Base-by-base conservation (phyloP, 2,113 vertebrate species). In the Orthochromis indermauri region DNA sequence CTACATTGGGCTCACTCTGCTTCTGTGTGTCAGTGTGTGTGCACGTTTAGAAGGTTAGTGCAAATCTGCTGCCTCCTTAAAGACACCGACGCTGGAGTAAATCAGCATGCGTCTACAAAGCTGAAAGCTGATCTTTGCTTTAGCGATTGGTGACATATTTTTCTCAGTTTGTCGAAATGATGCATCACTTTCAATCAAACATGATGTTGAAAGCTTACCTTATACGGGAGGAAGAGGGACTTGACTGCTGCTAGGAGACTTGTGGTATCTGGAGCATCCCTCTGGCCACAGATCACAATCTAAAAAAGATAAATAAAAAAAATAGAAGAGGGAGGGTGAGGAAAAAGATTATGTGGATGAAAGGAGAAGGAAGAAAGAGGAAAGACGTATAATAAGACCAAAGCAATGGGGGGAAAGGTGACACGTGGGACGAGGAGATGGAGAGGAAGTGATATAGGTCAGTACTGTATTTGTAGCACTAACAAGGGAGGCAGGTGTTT, bases 261-360 rank as follows among this genome's bases (percentile, higher is more conserved):
- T 24, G 93, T 93, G 3, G 98, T 99, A 93, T 98, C 98, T 17
- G 96, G 96, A 79, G 96, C 95, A 79, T 97, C 96, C n/a, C 94
- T 97, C 86, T 97, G 96, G 33, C 98, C 98, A 82, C 97, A 97
- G 95, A 99, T 96, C 88, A 99, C 92, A 0, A 99, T 97, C 98
- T 99, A 89, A 53, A 61, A 83, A 73, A 73, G 55, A 73, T 80
- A 49, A 71, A 68, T 37, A 87, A 53, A 63, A 81, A 71, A 68
- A 59, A 61, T 54, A 57, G 68, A 81, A 19, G 51, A 81, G 33
- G 1, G 17, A 49, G 12, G 7, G 45, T 84, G 54, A 26, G 47
- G 47, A 11, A 68, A 42, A 59, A 6, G 35, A 80, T 21, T 6
- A 82, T 53, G 24, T 7, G 28, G 71, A 83, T 5, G 49, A 19